Evolutionary conservation across 1,140 invertebrate genomes (phyloP), one percentile per base, ranked within the genome.

Genomic region (Mycetomoellerius zeteki): DNA sequence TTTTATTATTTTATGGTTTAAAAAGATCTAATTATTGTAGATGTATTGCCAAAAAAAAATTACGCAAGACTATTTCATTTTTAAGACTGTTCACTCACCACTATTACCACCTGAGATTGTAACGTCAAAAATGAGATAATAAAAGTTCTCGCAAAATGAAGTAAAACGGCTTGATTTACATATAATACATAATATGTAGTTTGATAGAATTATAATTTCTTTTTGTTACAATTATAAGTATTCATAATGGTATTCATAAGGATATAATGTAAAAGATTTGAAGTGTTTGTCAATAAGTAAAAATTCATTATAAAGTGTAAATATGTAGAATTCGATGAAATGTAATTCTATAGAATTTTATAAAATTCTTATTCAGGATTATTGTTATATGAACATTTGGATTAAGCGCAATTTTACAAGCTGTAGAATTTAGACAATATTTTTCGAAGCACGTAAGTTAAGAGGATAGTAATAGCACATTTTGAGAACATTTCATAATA

Each of bases 381-480:
- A 10, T n/a, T 21, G 3, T 72, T 54, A 81, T 37, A 24, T 12
- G 14, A 6, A 47, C 7, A 33, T 67, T 37, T 52, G 12, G 2
- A 3, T 24, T 12, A 37, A 37, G 56, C 3, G 6, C 24, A 27
- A 6, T 81, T 37, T 65, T 77, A 65, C 10, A 85, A 78, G 30
- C 33, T 58, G 67, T 85, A 19, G 24, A 86, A 67, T 65, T 88
- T 43, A 58, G 14, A 60, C 21, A 77, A 80, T 58, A 30, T 81
- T 86, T 62, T 50, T 64, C 16, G 30, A 60, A 52, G 93, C 91
- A 94, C 90, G 88, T 92, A 89, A 94, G 91, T 93, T 85, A 93
- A 90, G 76, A 72, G 73, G 80, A 86, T 71, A 85, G 27, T 37
- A 71, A 56, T 24, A 88, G 50, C 21, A 65, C n/a, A 8, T 27